Conservation (phyloP, 2,797 vertebrate genomes). For the Sebastes minor region DNA sequence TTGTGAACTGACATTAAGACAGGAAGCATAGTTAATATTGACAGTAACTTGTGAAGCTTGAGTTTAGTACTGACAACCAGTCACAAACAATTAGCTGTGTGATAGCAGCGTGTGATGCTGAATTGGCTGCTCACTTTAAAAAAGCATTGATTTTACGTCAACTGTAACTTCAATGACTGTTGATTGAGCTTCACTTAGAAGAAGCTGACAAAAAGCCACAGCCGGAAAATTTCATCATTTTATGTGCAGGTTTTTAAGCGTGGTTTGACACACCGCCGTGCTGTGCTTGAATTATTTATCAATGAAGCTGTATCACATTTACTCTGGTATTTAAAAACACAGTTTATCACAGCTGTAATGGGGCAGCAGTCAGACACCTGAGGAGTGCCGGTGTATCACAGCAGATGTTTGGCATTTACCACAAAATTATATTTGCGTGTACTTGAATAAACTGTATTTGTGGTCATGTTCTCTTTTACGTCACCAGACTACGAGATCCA, state of each 20-base stretch:
- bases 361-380: slow-evolving; percentile 28
- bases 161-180: slow-evolving; percentile 4
- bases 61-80: slow-evolving; percentile 21
- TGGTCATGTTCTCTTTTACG: slow-evolving; percentile 10
- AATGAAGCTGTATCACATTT: slow-evolving; percentile 34
- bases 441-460: slow-evolving; percentile 17
- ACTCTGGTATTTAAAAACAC: slow-evolving; percentile 53
- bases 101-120: slow-evolving; percentile 13
- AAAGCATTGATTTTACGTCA: slow-evolving; percentile 34
- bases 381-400: slow-evolving; percentile 16
- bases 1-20: slow-evolving; percentile 1
- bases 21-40: slow-evolving; percentile 10
- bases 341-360: slow-evolving; percentile 52
- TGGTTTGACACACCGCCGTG: not conserved
- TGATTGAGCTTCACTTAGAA: slow-evolving; percentile 32
- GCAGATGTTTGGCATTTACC: slow-evolving; percentile 65
- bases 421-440: slow-evolving; percentile 17
- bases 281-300: slow-evolving; percentile 51
- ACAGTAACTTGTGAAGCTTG: slow-evolving; percentile 14
- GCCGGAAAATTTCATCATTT: slow-evolving; percentile 1
- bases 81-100: slow-evolving; percentile 36
- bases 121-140: slow-evolving; percentile 39
- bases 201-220: not conserved
- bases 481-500: slow-evolving; percentile 94
- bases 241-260: slow-evolving; percentile 3